These are phyloP conservation scores for Chelon auratus DNA, from an alignment of 2,797 vertebrate species.

Conservation along the genomic window DNA sequence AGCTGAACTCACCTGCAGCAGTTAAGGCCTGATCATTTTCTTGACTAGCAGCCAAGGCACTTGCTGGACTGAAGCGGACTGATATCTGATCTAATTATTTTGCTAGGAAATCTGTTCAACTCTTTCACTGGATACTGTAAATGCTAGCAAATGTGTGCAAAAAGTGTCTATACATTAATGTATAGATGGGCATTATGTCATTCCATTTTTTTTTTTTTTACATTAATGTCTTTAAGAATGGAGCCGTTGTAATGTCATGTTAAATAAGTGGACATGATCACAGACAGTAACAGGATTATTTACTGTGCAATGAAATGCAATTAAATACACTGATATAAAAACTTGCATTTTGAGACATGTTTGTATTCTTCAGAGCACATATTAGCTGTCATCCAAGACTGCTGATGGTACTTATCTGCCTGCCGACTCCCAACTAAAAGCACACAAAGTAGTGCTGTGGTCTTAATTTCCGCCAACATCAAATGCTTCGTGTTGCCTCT, in stretches of 20 bases:
- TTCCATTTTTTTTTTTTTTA: too few relatives aligned
- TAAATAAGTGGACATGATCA: not conserved
- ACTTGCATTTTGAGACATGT: conserved; percentile 5
- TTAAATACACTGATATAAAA: not conserved
- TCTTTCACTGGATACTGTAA: too few relatives aligned
- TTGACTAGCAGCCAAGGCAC: not conserved
- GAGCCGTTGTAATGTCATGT: not conserved
- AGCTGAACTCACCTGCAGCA: conserved; percentile 1
- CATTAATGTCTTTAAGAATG: not conserved
- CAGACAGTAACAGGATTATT: not conserved
- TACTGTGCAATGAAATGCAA: not conserved
- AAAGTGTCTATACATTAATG: too few relatives aligned
- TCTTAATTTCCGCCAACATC: conserved; percentile 19
- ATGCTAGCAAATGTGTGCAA: not conserved
- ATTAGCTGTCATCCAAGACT: conserved; percentile 6
- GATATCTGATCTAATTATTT: too few relatives aligned
- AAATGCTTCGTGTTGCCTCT: conserved; percentile 6
- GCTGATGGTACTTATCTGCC: conserved; percentile 14
- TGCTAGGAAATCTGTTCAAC: too few relatives aligned
- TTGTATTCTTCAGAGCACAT: not conserved
- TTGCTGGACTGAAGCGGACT: not conserved
- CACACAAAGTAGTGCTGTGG: not conserved
- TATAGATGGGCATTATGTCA: too few relatives aligned
- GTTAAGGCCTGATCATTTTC: not conserved
- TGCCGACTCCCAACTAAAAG: conserved; percentile 2